Conservation (phyloP, 2,888 invertebrate genomes). For the Rotaria sp. region DNA sequence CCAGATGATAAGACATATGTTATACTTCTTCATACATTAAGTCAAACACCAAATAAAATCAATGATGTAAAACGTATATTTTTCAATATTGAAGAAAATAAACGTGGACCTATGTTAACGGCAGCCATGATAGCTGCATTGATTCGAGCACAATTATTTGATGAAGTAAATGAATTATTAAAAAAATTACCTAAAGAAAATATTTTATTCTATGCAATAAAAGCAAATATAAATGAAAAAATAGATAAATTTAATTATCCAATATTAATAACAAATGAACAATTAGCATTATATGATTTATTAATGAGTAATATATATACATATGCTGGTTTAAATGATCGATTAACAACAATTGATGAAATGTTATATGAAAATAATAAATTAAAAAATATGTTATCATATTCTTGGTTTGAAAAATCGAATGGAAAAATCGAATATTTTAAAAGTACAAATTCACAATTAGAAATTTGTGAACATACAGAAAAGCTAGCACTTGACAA, state of each 20-base stretch:
- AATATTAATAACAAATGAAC: neutral
- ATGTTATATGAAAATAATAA: neutral
- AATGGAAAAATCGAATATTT: conserved; percentile 1
- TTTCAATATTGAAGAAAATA: neutral
- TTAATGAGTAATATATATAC: neutral
- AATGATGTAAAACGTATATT: neutral
- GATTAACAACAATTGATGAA: neutral
- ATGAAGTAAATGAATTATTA: neutral
- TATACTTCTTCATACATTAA: neutral
- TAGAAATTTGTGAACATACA: neutral
- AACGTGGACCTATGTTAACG: conserved; percentile 6
- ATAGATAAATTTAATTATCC: neutral
- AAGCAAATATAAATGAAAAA: neutral
- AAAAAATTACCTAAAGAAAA: neutral
- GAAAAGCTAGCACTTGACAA: neutral
- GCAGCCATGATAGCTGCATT: neutral
- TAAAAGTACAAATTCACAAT: neutral
- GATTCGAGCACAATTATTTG: neutral
- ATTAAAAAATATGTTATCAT: neutral
- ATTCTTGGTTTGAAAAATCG: neutral
- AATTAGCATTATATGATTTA: conserved; percentile 5
- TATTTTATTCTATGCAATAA: neutral
- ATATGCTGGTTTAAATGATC: neutral
- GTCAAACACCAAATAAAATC: neutral
- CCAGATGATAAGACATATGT: neutral